phyloP scores from a whole-genome alignment of 2,888 invertebrate genomes.

The Corythucha ciliata region DNA sequence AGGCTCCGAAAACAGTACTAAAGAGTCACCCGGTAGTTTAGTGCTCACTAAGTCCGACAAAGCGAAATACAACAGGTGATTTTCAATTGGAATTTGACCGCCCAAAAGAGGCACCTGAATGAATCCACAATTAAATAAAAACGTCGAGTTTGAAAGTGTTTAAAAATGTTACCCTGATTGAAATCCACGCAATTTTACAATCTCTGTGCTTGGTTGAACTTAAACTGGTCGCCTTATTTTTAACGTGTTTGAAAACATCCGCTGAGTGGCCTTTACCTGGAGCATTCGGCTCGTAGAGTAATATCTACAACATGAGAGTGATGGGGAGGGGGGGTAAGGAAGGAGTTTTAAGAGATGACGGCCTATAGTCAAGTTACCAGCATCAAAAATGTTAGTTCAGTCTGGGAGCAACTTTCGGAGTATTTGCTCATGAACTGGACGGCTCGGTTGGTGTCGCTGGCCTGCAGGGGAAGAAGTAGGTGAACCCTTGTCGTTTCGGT shows the following conservation, averaged over 20 bases:
- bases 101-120: slow-evolving; percentile 27
- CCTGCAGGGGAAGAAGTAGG: slow-evolving; percentile 61
- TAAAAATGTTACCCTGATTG: slow-evolving; percentile 49
- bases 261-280: slow-evolving; percentile 52
- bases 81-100: slow-evolving; percentile 32
- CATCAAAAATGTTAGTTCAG: slow-evolving; percentile 67
- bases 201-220: slow-evolving; percentile 59
- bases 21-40: slow-evolving; percentile 61
- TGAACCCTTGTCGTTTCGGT: slow-evolving; percentile 82
- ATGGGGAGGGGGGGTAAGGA: background rate
- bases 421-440: slow-evolving; percentile 62
- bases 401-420: slow-evolving; percentile 59
- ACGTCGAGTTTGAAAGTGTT: background rate
- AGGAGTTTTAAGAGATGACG: background rate
- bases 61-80: slow-evolving; percentile 44
- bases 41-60: slow-evolving; percentile 58
- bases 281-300: slow-evolving; percentile 55
- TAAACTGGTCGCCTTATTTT: slow-evolving; percentile 52
- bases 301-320: slow-evolving; percentile 43
- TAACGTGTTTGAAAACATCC: slow-evolving; percentile 53
- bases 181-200: slow-evolving; percentile 59
- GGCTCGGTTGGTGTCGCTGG: slow-evolving; percentile 48
- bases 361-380: slow-evolving; percentile 46
- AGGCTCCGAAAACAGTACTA: slow-evolving; percentile 58
- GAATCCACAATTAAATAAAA: background rate